A percentile compares a stretch with the other conserved stretches of the same genome.
Evolutionary conservation across 1,140 invertebrate genomes (phyloP).

Genomic region (Drosophila burlai): DNA sequence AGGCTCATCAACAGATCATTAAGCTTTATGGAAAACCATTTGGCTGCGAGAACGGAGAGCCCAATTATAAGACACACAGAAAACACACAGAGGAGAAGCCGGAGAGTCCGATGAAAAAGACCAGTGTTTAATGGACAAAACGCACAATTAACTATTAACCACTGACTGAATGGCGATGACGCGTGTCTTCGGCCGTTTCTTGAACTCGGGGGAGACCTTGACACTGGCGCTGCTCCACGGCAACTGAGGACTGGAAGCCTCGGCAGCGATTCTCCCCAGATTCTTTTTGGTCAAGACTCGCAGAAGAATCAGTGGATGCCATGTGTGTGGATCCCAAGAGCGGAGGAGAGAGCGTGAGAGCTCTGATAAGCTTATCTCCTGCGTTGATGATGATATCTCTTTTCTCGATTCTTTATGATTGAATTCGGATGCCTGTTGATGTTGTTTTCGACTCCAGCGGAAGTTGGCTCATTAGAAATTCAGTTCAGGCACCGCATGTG

Average conservation of each 20-base stretch:
- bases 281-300: constrained; percentile 66
- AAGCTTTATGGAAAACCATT: constrained; percentile 28
- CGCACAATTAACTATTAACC: constrained; percentile 48
- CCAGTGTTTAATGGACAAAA: constrained; percentile 44
- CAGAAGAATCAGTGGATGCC: constrained; percentile 48
- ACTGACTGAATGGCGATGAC: constrained; percentile 47
- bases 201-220: constrained; percentile 85
- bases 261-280: constrained; percentile 50
- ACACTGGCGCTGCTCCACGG: constrained; percentile 84
- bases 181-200: constrained; percentile 55
- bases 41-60: constrained; percentile 13
- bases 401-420: constrained; percentile 51
- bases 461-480: constrained; percentile 76
- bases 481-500: constrained; percentile 49
- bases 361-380: constrained; percentile 61
- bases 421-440: constrained; percentile 23
- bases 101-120: constrained; percentile 24
- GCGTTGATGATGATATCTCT: constrained; percentile 28
- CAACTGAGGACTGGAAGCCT: constrained; percentile 68
- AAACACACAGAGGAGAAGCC: constrained; percentile 14
- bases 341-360: constrained; percentile 5
- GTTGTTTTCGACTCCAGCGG: constrained; percentile 31
- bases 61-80: constrained; percentile 32
- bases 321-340: constrained; percentile 63
- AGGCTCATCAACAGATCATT: constrained; percentile 32